Evolutionary conservation across 2,113 vertebrate genomes (phyloP).

Genomic region (Gallinago paraguaiae): DNA sequence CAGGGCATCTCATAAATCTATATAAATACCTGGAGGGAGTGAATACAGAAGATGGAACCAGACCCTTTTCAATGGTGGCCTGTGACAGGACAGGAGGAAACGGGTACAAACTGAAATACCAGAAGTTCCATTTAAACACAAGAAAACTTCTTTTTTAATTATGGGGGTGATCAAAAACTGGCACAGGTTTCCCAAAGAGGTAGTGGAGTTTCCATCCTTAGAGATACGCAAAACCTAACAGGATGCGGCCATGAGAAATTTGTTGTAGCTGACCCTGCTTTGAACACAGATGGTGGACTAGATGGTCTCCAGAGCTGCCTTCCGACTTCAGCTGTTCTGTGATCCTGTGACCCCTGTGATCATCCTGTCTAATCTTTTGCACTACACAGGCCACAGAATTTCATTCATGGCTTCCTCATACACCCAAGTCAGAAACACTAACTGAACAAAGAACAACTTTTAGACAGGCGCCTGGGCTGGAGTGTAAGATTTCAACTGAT

Average conservation of each 20-base stretch:
- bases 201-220: neutral
- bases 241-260: neutral
- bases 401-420: neutral
- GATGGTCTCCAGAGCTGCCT: neutral
- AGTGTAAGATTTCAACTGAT: neutral
- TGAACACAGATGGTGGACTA: neutral
- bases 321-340: neutral
- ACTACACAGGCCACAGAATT: neutral
- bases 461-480: fast-evolving
- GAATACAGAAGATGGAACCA: neutral
- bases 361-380: neutral
- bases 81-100: neutral
- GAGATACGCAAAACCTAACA: neutral
- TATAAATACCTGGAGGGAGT: neutral
- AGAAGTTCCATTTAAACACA: neutral
- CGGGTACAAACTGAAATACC: neutral
- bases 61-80: neutral
- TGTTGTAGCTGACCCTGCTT: neutral
- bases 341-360: neutral
- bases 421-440: neutral
- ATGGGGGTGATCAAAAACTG: neutral
- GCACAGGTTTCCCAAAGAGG: neutral
- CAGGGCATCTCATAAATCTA: neutral
- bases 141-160: neutral
- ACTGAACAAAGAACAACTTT: neutral